Percentiles rank a stretch among this genome's conserved stretches.
phyloP scores from a whole-genome alignment of 2,797 vertebrate species.

The Anguilla obscura region DNA sequence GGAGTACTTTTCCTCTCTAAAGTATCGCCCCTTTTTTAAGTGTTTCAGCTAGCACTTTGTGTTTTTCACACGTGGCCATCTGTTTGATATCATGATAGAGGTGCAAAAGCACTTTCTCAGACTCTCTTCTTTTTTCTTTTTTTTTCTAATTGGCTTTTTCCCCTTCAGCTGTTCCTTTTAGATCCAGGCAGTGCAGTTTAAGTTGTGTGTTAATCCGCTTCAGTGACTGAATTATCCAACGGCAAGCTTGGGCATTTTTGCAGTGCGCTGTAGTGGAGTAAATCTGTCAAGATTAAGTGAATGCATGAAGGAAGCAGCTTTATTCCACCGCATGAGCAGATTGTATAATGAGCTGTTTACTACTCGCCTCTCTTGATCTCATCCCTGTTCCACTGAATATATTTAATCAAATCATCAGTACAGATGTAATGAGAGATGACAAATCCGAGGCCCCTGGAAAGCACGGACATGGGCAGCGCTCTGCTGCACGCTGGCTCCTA shows the following conservation, averaged over 20 bases:
- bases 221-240: slow-evolving; percentile 43
- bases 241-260: slow-evolving; percentile 40
- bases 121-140: not conserved
- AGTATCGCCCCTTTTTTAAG: not conserved
- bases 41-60: not conserved
- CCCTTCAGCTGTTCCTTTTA: not conserved
- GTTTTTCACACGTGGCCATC: not conserved
- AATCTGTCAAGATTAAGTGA: slow-evolving; percentile 57
- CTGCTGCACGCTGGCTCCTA: slow-evolving; percentile 47
- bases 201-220: slow-evolving; percentile 41
- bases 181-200: not conserved
- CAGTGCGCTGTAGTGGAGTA: slow-evolving; percentile 41
- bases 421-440: slow-evolving; percentile 58
- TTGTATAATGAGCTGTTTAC: slow-evolving; percentile 62
- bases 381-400: slow-evolving; percentile 49
- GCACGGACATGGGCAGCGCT: slow-evolving; percentile 29
- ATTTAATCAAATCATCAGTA: slow-evolving; percentile 61
- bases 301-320: slow-evolving; percentile 49
- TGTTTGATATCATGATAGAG: slow-evolving; percentile 17
- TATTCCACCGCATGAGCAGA: slow-evolving; percentile 54
- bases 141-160: slow-evolving; percentile 6
- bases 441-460: slow-evolving; percentile 49
- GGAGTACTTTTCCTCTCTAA: not conserved
- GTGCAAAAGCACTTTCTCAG: slow-evolving; percentile 17
- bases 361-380: slow-evolving; percentile 45